Base-by-base conservation (phyloP, 2,888 invertebrate genomes). In the Auanema freiburgensis region DNA sequence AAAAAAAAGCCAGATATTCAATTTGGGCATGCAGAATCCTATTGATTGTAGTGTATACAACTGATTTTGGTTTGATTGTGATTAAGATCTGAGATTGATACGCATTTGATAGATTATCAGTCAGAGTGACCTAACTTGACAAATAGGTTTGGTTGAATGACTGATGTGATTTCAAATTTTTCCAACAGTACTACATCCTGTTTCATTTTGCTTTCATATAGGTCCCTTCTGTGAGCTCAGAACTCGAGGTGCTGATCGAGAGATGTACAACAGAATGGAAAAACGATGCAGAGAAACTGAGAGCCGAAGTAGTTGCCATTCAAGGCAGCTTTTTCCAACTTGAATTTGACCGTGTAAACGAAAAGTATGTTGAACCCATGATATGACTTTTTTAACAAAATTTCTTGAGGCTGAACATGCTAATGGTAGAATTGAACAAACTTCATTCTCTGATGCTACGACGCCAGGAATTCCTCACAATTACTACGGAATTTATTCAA, bases 251-350 rank as follows among this genome's bases (percentile, higher is more conserved):
- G 23, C 56, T 67, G 8, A 64, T 76, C 59, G 66, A 60, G 70
- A 70, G 72, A 64, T 71, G 69, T 67, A 74, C 70, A 68, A 63
- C 65, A 55, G 76, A 76, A 70, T 76, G 76, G 76, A 67, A 69
- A 33, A 65, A 65, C 59, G 74, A 76, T 65, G 76, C 76, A 23
- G 63, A 71, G 57, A 53, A 64, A 44, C 66, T 76, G 51, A 69
- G 70, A 44, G 65, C 65, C 57, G 76, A 76, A 62, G 67, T 77
- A 57, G 76, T 66, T 60, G 72, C 72, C 63, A 77, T 77, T 63
- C 73, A 78, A 54, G 77, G 72, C 57, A 75, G 72, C 67, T 81
- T 81, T 69, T 79, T 80, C 76, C 77, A 76, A 62, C 60, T 74
- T 21, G 80, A 81, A 59, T 72, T 71, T 52, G 80, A 81, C 58